Conservation (phyloP, 2,888 invertebrate genomes). For the Tipula helvola region DNA sequence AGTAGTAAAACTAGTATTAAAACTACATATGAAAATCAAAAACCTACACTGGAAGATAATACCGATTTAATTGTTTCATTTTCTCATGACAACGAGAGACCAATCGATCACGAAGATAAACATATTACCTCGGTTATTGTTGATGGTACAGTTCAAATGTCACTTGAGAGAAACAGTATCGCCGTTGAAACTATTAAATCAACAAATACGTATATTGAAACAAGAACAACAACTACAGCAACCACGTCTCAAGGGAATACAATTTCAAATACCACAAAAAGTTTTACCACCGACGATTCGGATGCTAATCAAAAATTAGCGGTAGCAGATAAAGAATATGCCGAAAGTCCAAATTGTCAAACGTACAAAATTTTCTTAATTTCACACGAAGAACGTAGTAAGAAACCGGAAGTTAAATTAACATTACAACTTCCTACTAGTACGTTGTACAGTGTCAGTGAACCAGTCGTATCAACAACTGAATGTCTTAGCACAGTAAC, state of each 20-base stretch:
- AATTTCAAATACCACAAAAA: neutral
- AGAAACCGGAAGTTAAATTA: constrained; percentile 51
- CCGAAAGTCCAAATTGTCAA: constrained; percentile 19
- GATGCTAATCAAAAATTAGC: neutral
- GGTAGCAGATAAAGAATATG: constrained; percentile 13
- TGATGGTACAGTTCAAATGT: neutral
- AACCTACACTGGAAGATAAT: neutral
- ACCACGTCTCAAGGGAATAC: constrained; percentile 11
- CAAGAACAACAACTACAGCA: constrained; percentile 13
- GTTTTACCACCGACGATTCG: neutral
- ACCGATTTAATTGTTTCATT: neutral
- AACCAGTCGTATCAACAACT: neutral
- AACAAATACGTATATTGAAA: constrained; percentile 12
- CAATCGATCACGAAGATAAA: neutral
- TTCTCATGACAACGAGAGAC: neutral
- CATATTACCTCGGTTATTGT: neutral
- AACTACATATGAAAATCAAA: neutral
- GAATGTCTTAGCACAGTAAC: neutral
- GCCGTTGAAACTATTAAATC: constrained; percentile 10
- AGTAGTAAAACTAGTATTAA: neutral
- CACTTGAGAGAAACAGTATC: neutral
- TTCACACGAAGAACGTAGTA: constrained; percentile 57
- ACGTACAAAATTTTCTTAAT: constrained; percentile 48
- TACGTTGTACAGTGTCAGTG: neutral
- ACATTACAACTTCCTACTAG: constrained; percentile 43